Percentiles rank a stretch among this genome's conserved stretches.
Conservation (phyloP, 2,797 vertebrate genomes). For the Petrocephalus schoutedeni region DNA sequence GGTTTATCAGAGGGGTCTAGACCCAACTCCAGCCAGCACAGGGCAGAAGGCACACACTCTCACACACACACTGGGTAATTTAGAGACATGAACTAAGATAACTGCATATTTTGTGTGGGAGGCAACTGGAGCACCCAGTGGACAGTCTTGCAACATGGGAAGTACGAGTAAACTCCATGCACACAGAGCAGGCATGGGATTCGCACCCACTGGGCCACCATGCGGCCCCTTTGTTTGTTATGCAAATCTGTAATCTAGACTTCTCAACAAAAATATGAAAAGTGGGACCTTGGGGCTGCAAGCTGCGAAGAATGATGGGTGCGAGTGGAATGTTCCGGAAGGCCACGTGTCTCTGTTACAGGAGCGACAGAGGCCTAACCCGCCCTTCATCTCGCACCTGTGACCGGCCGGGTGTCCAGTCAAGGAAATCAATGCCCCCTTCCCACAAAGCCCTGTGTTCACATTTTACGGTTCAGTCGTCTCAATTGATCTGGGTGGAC, state of each 20-base stretch:
- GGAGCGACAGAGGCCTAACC: background rate
- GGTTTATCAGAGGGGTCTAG: background rate
- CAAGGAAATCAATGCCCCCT: constrained; percentile 9
- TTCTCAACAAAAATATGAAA: background rate
- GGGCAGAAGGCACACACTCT: background rate
- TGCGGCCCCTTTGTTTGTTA: background rate
- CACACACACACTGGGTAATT: background rate
- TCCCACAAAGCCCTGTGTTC: background rate
- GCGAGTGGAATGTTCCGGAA: background rate
- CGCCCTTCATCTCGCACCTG: background rate
- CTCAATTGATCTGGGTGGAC: background rate
- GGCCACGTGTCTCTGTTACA: background rate
- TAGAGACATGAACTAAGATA: background rate
- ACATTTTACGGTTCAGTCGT: constrained; percentile 5
- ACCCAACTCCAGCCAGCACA: background rate
- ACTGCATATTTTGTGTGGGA: background rate
- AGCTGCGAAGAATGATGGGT: background rate
- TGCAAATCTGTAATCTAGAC: background rate
- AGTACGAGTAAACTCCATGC: background rate
- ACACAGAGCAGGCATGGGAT: background rate
- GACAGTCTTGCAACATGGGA: background rate
- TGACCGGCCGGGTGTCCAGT: background rate
- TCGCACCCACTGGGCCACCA: background rate
- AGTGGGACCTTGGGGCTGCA: background rate
- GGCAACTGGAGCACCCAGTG: background rate